Percentiles rank a stretch among this genome's conserved stretches.
Conservation (phyloP, 2,888 invertebrate genomes). For the Herminia tarsipennalis region DNA sequence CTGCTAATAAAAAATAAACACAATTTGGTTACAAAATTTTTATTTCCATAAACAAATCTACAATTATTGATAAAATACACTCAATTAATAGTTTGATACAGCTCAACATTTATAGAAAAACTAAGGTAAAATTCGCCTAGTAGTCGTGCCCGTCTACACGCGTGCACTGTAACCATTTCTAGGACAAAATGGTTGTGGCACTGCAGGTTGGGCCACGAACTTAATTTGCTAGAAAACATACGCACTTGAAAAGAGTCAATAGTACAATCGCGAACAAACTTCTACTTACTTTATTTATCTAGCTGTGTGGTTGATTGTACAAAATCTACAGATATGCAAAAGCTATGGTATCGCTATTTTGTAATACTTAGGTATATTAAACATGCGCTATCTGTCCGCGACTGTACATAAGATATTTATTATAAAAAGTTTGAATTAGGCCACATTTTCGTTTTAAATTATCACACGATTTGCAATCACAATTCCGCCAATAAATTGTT, state of each 20-base stretch:
- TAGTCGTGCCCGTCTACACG: background rate
- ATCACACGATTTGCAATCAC: conserved; percentile 75
- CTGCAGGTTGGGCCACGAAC: background rate
- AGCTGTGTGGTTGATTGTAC: conserved; percentile 3
- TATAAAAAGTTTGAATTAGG: conserved; percentile 62
- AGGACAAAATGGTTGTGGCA: background rate
- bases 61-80: conserved; percentile 39
- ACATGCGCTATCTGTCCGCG: conserved; percentile 35
- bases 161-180: background rate
- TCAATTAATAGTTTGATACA: conserved; percentile 27
- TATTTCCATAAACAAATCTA: conserved; percentile 61
- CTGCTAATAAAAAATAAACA: conserved; percentile 20
- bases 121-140: conserved; percentile 25
- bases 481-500: conserved; percentile 53
- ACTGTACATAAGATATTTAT: conserved; percentile 45
- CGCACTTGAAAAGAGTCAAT: conserved; percentile 10
- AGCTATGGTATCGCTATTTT: conserved; percentile 17
- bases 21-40: conserved; percentile 59
- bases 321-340: conserved; percentile 31
- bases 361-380: background rate
- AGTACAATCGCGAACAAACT: conserved; percentile 48
- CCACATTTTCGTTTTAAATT: conserved; percentile 71
- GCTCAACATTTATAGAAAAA: conserved; percentile 41
- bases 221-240: conserved; percentile 1
- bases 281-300: background rate